These are phyloP conservation scores for Meda fulgida DNA, from an alignment of 2,797 vertebrate genomes.

Conservation along the genomic window DNA sequence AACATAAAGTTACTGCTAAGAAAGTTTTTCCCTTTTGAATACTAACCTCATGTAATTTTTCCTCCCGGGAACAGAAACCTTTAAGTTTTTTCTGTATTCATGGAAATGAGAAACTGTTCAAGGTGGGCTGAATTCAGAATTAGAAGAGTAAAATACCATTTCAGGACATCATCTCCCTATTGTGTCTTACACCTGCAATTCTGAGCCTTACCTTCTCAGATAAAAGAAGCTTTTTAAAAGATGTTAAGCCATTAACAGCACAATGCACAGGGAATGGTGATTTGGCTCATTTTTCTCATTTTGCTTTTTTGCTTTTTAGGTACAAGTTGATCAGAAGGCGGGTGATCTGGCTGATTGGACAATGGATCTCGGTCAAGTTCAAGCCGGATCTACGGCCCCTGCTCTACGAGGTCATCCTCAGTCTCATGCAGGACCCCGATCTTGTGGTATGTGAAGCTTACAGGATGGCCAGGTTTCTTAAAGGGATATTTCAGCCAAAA, in stretches of 20 bases:
- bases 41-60: not conserved
- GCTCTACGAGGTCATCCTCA: slow-evolving; percentile 91
- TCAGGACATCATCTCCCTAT: not conserved
- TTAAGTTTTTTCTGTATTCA: not conserved
- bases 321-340: slow-evolving; percentile 93
- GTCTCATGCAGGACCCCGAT: slow-evolving; percentile 94
- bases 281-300: not conserved
- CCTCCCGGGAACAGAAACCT: not conserved
- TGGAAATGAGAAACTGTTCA: slow-evolving; percentile 4
- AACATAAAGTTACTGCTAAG: not conserved
- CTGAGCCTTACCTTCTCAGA: not conserved
- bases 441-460: slow-evolving; percentile 85
- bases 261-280: not conserved
- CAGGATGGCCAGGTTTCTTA: not conserved
- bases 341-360: slow-evolving; percentile 97
- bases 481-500: not conserved
- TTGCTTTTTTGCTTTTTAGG: slow-evolving; percentile 75
- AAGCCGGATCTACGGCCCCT: slow-evolving; percentile 93
- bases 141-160: not conserved
- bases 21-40: not conserved
- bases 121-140: not conserved
- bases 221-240: not conserved
- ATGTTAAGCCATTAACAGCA: not conserved
- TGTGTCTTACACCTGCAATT: not conserved
- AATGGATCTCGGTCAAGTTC: slow-evolving; percentile 98